Conservation (phyloP, 2,797 vertebrate genomes). For the Oreochromis mossambicus region DNA sequence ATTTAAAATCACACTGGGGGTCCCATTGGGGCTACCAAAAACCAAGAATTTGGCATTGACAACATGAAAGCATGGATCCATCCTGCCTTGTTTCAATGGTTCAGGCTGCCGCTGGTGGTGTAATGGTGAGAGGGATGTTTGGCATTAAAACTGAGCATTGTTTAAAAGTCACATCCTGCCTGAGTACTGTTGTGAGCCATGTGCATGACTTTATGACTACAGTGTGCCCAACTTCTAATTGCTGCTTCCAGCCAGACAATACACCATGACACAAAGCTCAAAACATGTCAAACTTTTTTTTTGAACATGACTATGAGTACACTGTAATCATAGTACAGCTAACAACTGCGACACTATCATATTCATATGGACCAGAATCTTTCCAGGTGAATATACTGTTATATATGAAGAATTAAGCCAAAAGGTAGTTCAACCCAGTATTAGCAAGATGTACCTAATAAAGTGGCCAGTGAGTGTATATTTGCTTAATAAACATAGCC, state of each 20-base stretch:
- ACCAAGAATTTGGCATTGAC: too few species aligned
- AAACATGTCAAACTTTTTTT: not conserved
- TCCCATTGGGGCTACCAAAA: too few species aligned
- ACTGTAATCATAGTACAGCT: not conserved
- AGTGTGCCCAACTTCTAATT: not conserved
- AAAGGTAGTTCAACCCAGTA: not conserved
- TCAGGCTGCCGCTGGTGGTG: too few species aligned
- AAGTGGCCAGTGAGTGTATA: not conserved
- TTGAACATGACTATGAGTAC: not conserved
- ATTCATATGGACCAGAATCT: not conserved
- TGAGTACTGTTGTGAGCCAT: too few species aligned
- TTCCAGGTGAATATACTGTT: not conserved
- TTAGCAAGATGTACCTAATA: not conserved
- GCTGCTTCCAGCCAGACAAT: not conserved
- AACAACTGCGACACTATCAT: not conserved
- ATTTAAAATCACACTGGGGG: too few species aligned
- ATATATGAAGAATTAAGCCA: not conserved
- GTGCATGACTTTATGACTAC: not conserved
- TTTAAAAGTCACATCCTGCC: too few species aligned
- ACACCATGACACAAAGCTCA: not conserved
- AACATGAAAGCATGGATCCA: too few species aligned
- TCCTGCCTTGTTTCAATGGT: too few species aligned
- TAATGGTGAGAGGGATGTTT: too few species aligned
- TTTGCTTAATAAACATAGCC: not conserved
- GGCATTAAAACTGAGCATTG: too few species aligned